Evolutionary conservation across 1,140 invertebrate species (phyloP).

Genomic region (Apolygus lucorum): DNA sequence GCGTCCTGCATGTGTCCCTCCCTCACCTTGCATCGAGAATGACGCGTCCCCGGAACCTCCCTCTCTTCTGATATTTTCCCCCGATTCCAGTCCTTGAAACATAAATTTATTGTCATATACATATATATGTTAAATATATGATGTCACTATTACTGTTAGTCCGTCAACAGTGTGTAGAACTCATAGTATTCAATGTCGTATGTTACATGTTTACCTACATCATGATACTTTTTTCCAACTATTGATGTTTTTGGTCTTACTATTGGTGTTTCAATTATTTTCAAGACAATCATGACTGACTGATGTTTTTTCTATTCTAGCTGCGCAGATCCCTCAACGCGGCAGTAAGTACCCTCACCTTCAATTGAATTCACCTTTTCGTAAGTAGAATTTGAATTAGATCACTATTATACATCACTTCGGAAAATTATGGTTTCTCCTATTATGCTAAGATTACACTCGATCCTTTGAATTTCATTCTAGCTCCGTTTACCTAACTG

Average conservation of each 20-base stretch:
- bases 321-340: conserved; percentile 80
- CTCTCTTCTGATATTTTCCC: conserved; percentile 13
- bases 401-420: too few species aligned
- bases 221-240: conserved; percentile 14
- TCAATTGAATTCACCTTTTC: not conserved
- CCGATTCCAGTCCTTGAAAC: too few species aligned
- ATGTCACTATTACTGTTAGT: too few species aligned
- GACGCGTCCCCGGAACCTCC: conserved; percentile 22
- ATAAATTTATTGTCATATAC: too few species aligned
- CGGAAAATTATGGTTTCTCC: too few species aligned
- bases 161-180: not conserved
- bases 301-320: conserved; percentile 56
- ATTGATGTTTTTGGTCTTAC: too few species aligned
- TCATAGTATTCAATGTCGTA: not conserved
- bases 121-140: too few species aligned
- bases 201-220: conserved; percentile 16
- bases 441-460: too few species aligned
- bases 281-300: conserved; percentile 12
- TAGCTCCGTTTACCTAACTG: too few species aligned
- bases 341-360: conserved; percentile 56
- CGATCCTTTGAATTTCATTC: too few species aligned
- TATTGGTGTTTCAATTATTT: too few species aligned
- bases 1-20: conserved; percentile 19
- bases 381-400: not conserved
- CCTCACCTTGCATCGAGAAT: conserved; percentile 25